phyloP scores from a whole-genome alignment of 2,797 vertebrate genomes.

The Pelochelys cantorii region DNA sequence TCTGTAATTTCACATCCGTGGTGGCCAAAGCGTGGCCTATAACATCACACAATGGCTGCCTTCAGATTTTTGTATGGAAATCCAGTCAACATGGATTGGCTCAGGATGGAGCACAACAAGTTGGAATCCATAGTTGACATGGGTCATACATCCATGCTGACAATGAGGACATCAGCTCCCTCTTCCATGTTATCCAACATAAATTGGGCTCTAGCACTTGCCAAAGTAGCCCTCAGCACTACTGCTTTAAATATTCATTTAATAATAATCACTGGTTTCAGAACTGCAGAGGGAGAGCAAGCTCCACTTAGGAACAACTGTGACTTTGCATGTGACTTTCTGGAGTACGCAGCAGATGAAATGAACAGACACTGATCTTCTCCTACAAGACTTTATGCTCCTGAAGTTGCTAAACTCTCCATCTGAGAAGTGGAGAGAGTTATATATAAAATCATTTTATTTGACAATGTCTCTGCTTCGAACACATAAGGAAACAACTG shows the following conservation, averaged over 20 bases:
- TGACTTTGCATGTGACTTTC: conserved; percentile 46
- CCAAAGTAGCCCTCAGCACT: background rate
- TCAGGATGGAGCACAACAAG: background rate
- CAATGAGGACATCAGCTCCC: background rate
- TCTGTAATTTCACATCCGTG: background rate
- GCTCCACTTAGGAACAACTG: conserved; percentile 16
- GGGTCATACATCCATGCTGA: background rate
- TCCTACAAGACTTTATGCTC: conserved; percentile 57
- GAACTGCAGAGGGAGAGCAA: conserved; percentile 18
- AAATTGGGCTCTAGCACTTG: background rate
- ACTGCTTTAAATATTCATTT: conserved; percentile 18
- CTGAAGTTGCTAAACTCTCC: conserved; percentile 66
- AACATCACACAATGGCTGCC: background rate
- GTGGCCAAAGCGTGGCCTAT: no score
- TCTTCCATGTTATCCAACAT: background rate
- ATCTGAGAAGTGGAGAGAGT: conserved; percentile 57
- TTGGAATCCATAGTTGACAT: accelerated
- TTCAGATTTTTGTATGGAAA: background rate
- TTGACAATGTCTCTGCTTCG: conserved; percentile 65
- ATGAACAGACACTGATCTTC: conserved; percentile 63
- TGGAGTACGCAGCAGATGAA: conserved; percentile 66
- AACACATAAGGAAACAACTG: conserved; percentile 64
- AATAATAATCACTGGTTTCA: conserved; percentile 20
- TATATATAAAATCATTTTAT: conserved; percentile 77
- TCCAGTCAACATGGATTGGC: background rate